Evolutionary conservation across 64 coral and sea anemone genomes (phyloP), one percentile per base, ranked within the genome.

Genomic region (Actinia equina): DNA sequence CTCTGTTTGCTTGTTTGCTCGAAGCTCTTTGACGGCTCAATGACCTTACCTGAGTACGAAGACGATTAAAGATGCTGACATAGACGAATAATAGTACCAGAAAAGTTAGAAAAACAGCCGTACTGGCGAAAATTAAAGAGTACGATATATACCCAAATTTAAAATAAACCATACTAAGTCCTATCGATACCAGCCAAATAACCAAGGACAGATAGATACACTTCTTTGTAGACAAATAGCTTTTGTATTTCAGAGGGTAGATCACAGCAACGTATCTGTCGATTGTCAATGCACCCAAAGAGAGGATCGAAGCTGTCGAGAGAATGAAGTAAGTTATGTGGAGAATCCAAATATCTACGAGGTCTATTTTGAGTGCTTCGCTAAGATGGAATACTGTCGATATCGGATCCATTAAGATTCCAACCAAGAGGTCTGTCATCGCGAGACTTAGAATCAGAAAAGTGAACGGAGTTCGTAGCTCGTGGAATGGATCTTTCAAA

Each of bases 391-490:
- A 49, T 6, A 49, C 46, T 49, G 46, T 49, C 46, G 46, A 49
- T 49, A 49, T 49, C 0, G 46, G 46, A 49, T 49, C 94, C 90
- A 95, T 92, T 42, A 95, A 16, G 41, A 52, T 52, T 3, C 94
- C 90, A 13, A 95, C 87, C 1, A 95, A 11, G 14, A 95, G 76
- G 30, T 95, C 94, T n/a, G 94, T 95, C 2, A 44, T 19, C 89
- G 46, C 46, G 46, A 49, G 46, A 49, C 46, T 49, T 49, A 49
- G 7, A 8, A 49, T 49, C 7, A 49, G 81, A 52, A 89, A 92
- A 63, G 86, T 89, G 41, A 95, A 95, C 9, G 94, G 87, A 7
- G 94, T 95, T 77, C 91, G 87, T 11, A 95, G 86, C 12, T 95
- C 88, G 22, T 81, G 86, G 84, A 74, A 95, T 4, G 94, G 94